Evolutionary conservation across 1,140 invertebrate genomes (phyloP).

Genomic region (Anoplophora glabripennis): DNA sequence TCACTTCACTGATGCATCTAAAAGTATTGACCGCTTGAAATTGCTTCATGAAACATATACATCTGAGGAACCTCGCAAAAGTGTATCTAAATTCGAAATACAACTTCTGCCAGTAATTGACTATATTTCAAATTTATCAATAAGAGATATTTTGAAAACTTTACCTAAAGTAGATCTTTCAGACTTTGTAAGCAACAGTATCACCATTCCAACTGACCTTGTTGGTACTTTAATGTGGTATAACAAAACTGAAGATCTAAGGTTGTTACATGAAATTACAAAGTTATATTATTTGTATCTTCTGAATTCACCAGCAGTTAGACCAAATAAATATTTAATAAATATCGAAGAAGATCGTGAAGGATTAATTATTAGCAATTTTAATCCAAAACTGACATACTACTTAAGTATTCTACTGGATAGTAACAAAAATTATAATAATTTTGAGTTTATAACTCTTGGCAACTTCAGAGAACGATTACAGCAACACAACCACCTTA

Average conservation of each 20-base stretch:
- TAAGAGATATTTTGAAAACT: too few species aligned
- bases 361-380: slow-evolving; percentile 11
- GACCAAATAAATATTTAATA: slow-evolving; percentile 19
- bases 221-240: slow-evolving; percentile 18
- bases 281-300: slow-evolving; percentile 23
- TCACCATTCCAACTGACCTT: slow-evolving; percentile 22
- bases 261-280: slow-evolving; percentile 26
- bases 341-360: slow-evolving; percentile 6
- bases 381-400: slow-evolving; percentile 27
- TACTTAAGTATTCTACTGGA: slow-evolving; percentile 29
- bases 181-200: slow-evolving; percentile 10
- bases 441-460: slow-evolving; percentile 22
- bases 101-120: slow-evolving; percentile 21
- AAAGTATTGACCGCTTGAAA: slow-evolving; percentile 10
- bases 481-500: slow-evolving; percentile 33
- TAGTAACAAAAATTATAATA: neutral
- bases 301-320: slow-evolving; percentile 21
- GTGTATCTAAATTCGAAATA: slow-evolving; percentile 2
- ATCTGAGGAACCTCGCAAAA: too few species aligned
- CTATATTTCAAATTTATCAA: neutral
- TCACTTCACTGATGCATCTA: slow-evolving; percentile 13
- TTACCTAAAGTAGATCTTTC: too few species aligned
- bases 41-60: slow-evolving; percentile 5
- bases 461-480: slow-evolving; percentile 34
- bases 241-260: slow-evolving; percentile 20